A percentile compares a stretch with the other conserved stretches of the same genome.
Evolutionary conservation across 1,140 invertebrate genomes (phyloP).

Genomic region (Brachionus calyciflorus): DNA sequence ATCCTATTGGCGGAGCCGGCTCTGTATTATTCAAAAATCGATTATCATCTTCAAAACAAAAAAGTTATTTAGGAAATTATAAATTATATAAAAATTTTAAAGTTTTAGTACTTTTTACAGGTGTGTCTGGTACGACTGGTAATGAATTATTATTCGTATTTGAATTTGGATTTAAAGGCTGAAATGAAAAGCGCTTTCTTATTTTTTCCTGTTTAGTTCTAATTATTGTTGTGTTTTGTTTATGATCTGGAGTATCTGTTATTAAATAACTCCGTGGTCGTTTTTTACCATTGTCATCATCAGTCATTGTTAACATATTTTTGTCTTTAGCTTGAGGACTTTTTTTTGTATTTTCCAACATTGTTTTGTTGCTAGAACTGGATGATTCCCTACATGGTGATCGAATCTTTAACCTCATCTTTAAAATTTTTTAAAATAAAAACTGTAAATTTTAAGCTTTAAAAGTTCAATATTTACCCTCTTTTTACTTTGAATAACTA

Average conservation of each 20-base stretch:
- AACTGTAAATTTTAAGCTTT: not conserved
- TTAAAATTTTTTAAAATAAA: not conserved
- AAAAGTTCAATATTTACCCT: constrained; percentile 6
- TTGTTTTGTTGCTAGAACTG: not conserved
- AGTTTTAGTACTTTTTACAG: not conserved
- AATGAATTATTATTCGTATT: constrained; percentile 10
- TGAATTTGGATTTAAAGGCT: constrained; percentile 4
- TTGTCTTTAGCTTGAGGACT: not conserved
- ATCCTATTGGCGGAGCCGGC: not conserved
- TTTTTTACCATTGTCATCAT: constrained; percentile 25
- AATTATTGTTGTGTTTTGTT: constrained; percentile 45
- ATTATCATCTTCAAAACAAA: not conserved
- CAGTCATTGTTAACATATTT: not conserved
- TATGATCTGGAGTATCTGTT: constrained; percentile 45
- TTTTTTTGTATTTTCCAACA: not conserved
- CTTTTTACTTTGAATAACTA: constrained; percentile 40
- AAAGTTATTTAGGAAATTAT: not conserved
- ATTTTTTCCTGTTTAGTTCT: constrained; percentile 35
- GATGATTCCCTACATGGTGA: constrained; percentile 36
- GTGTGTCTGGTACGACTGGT: constrained; percentile 36
- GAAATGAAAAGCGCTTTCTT: constrained; percentile 29
- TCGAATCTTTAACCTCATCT: constrained; percentile 43
- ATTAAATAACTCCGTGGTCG: constrained; percentile 29
- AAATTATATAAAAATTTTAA: not conserved
- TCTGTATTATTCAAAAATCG: too few relatives aligned